A percentile compares a stretch with the other conserved stretches of the same genome.
Evolutionary conservation across 2,888 invertebrate species (phyloP).

Genomic region (Chymomyza procnemis): DNA sequence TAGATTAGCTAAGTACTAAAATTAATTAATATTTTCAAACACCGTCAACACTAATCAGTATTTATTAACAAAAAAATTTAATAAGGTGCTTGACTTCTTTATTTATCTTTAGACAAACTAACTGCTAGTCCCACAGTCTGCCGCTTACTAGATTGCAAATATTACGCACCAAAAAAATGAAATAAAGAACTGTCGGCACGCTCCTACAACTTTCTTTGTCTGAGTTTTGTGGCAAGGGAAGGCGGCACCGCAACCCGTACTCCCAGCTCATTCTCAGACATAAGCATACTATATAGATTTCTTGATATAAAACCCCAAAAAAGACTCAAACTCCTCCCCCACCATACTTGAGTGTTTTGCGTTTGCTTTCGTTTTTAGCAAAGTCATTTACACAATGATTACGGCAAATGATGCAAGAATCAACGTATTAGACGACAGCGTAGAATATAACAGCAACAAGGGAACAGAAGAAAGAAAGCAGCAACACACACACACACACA

Average conservation of each 20-base stretch:
- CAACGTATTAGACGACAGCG: conserved; percentile 45
- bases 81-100: not conserved
- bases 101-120: not conserved
- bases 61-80: not conserved
- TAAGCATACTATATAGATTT: no score
- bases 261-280: not conserved
- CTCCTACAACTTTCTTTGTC: conserved; percentile 47
- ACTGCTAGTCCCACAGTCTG: not conserved
- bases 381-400: conserved; percentile 60
- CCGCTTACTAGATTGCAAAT: not conserved
- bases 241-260: not conserved
- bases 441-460: conserved; percentile 11
- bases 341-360: conserved; percentile 2
- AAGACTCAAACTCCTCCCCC: not conserved
- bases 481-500: conserved; percentile 19
- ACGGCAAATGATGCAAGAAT: conserved; percentile 68
- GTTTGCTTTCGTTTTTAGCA: conserved; percentile 61
- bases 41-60: not conserved
- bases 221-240: not conserved
- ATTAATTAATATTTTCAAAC: no score
- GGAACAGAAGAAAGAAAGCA: conserved; percentile 27
- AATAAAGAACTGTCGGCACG: not conserved
- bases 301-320: not conserved
- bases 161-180: not conserved
- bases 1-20: no score